phyloP scores from a whole-genome alignment of 2,113 vertebrate genomes.

The Cheirogaleus medius region DNA sequence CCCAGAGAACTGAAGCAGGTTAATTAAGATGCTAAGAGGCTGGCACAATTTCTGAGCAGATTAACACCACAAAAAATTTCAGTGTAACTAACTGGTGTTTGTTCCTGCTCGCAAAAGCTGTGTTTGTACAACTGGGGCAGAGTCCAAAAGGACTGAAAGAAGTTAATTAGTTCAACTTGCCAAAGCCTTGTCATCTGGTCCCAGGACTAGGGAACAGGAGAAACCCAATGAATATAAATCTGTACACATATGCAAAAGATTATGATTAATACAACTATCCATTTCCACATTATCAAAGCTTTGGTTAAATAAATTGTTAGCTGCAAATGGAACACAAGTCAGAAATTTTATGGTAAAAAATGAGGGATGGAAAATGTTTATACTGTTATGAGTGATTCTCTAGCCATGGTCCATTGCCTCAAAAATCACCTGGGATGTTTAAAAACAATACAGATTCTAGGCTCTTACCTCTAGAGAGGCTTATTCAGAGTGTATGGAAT shows the following conservation, averaged over 20 bases:
- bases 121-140: slow-evolving; percentile 58
- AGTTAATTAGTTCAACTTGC: slow-evolving; percentile 64
- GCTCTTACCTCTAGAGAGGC: background rate
- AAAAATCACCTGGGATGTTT: background rate
- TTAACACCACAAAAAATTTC: slow-evolving; percentile 28
- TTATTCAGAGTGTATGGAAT: background rate
- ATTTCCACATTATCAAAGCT: slow-evolving; percentile 15
- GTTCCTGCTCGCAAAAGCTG: slow-evolving; percentile 40
- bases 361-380: background rate
- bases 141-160: slow-evolving; percentile 61
- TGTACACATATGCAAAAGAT: background rate
- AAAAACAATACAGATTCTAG: background rate
- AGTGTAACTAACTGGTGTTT: slow-evolving; percentile 52
- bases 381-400: background rate
- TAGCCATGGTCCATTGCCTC: background rate
- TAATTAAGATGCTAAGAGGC: slow-evolving; percentile 64
- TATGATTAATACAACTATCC: background rate
- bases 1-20: slow-evolving; percentile 29
- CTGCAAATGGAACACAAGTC: background rate
- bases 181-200: slow-evolving; percentile 50
- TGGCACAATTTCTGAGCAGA: slow-evolving; percentile 60
- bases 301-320: slow-evolving; percentile 29
- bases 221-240: slow-evolving; percentile 23
- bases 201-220: background rate
- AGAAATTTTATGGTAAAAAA: background rate